Evolutionary conservation across 2,797 vertebrate species (phyloP).

Genomic region (Hippoglossus hippoglossus): DNA sequence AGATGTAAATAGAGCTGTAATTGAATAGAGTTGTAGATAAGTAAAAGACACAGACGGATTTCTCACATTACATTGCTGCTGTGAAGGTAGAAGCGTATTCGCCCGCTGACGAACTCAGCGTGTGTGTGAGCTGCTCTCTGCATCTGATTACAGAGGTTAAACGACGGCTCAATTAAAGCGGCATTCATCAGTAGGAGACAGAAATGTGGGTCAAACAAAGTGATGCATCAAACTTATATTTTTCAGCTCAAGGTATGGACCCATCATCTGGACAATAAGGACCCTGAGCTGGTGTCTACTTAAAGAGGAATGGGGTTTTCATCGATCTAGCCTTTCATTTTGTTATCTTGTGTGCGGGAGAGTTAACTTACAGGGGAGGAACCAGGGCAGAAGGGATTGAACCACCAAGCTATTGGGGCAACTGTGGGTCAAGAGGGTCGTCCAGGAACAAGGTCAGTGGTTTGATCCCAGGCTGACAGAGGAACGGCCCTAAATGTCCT

Average conservation of each 20-base stretch:
- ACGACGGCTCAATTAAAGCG: slow-evolving; percentile 18
- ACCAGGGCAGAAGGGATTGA: slow-evolving; percentile 16
- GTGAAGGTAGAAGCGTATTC: slow-evolving; percentile 12
- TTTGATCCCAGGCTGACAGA: no score
- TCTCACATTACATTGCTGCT: slow-evolving; percentile 7
- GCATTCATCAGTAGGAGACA: slow-evolving; percentile 1
- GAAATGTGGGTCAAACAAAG: slow-evolving; percentile 12
- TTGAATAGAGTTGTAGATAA: slow-evolving; percentile 38
- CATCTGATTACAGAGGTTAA: slow-evolving; percentile 36
- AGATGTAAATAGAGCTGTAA: slow-evolving; percentile 49
- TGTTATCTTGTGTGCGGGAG: not conserved
- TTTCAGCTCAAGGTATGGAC: not conserved
- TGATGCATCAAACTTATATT: not conserved
- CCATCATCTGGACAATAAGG: slow-evolving; percentile 1
- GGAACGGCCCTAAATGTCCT: no score
- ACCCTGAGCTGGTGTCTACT: not conserved
- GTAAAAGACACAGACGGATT: slow-evolving; percentile 20
- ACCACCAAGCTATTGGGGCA: not conserved
- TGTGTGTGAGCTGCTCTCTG: not conserved
- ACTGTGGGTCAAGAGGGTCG: not conserved
- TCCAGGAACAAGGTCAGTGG: no score
- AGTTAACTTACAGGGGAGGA: no score
- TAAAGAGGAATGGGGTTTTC: not conserved
- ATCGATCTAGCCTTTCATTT: not conserved
- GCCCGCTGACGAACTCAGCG: slow-evolving; percentile 19